Evolutionary conservation across 2,113 vertebrate species (phyloP).

Genomic region (Cyanoramphus novaezelandiae): DNA sequence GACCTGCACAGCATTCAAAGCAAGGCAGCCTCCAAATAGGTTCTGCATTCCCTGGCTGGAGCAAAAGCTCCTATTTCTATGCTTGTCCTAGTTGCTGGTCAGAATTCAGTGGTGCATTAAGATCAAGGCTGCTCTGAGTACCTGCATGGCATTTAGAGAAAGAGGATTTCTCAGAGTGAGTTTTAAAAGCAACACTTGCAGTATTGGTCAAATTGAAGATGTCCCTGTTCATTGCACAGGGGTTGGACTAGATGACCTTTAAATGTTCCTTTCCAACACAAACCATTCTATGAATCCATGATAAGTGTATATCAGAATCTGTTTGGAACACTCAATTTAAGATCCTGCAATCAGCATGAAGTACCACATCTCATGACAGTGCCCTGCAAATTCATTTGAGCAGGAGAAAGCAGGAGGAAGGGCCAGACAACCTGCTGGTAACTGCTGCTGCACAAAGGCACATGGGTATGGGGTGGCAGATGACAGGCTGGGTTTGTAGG

Average conservation of each 20-base stretch:
- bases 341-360: not conserved
- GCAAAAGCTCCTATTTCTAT: not conserved
- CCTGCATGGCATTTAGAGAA: not conserved
- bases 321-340: not conserved
- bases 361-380: no score
- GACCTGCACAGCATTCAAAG: not conserved
- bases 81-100: conserved; percentile 1
- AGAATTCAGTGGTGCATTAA: not conserved
- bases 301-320: not conserved
- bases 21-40: not conserved
- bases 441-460: not conserved
- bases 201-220: not conserved
- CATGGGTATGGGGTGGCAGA: rapidly evolving
- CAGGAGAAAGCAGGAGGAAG: not conserved
- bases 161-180: not conserved
- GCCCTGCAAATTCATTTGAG: not conserved
- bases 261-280: not conserved
- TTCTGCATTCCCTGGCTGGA: not conserved
- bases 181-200: not conserved
- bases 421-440: not conserved
- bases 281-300: not conserved
- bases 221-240: not conserved
- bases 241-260: not conserved
- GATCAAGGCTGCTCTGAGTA: not conserved
- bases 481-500: not conserved